phyloP scores from a whole-genome alignment of 2,888 invertebrate species.

The Bimastos eiseni region DNA sequence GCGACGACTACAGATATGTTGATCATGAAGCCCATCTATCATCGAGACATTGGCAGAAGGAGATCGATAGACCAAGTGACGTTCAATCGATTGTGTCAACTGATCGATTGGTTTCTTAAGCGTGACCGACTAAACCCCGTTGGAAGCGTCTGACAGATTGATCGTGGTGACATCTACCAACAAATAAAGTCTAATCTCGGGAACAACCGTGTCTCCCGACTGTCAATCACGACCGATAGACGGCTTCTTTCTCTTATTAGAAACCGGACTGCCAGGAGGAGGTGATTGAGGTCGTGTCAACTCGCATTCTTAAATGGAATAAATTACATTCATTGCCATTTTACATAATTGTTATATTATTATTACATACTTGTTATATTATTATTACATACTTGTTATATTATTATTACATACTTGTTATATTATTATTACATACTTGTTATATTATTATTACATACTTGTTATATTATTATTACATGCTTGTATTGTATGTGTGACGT shows the following conservation, averaged over 20 bases:
- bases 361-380: too few relatives aligned
- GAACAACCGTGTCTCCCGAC: neutral
- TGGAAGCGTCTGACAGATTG: neutral
- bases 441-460: too few relatives aligned
- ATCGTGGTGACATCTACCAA: neutral
- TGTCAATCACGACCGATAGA: neutral
- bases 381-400: too few relatives aligned
- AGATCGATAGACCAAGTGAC: neutral
- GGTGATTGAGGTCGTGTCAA: neutral
- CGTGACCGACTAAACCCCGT: neutral
- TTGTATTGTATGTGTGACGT: too few relatives aligned
- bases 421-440: too few relatives aligned
- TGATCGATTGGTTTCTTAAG: neutral
- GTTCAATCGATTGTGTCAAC: neutral
- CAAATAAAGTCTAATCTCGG: neutral
- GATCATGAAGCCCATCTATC: neutral
- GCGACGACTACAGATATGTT: too few relatives aligned
- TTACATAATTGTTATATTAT: neutral
- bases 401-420: too few relatives aligned
- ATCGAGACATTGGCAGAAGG: neutral
- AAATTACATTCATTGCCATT: neutral
- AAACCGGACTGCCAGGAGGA: neutral
- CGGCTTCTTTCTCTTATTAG: neutral
- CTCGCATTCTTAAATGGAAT: neutral
- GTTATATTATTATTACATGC: too few relatives aligned